Conservation (phyloP, 2,113 vertebrate genomes). For the Nothobranchius kuhntae region DNA sequence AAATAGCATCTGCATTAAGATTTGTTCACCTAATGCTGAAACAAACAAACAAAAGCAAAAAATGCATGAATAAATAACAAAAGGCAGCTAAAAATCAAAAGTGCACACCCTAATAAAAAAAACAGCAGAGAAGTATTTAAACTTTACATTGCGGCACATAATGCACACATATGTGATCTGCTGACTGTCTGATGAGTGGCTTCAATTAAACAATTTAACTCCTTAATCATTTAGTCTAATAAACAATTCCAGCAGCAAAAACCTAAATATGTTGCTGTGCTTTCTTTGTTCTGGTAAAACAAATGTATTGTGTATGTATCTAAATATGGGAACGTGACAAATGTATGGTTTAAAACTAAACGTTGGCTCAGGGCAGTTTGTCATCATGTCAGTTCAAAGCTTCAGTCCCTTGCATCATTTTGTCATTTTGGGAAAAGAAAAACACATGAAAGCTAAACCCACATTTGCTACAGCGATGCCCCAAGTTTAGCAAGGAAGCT, state of each 20-base stretch:
- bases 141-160: neutral
- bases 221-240: constrained; percentile 18
- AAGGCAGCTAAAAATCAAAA: too few species aligned
- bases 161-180: constrained; percentile 5
- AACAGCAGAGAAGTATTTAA: neutral
- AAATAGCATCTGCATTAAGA: too few species aligned
- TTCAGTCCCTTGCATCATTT: constrained; percentile 30
- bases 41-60: neutral
- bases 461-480: constrained; percentile 24
- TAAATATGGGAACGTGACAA: constrained; percentile 34
- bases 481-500: constrained; percentile 18
- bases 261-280: neutral
- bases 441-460: constrained; percentile 51
- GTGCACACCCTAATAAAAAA: neutral
- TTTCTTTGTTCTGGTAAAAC: constrained; percentile 22
- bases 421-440: constrained; percentile 17
- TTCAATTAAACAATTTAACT: constrained; percentile 20
- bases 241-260: constrained; percentile 8
- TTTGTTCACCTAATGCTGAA: neutral
- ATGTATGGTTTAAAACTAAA: constrained; percentile 46
- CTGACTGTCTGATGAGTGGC: neutral
- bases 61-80: neutral
- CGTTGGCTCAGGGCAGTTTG: constrained; percentile 32
- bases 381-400: constrained; percentile 51
- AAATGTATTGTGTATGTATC: constrained; percentile 22